These are phyloP conservation scores for Stenolophus ochropezus DNA, from an alignment of 2,888 invertebrate genomes.

Conservation along the genomic window DNA sequence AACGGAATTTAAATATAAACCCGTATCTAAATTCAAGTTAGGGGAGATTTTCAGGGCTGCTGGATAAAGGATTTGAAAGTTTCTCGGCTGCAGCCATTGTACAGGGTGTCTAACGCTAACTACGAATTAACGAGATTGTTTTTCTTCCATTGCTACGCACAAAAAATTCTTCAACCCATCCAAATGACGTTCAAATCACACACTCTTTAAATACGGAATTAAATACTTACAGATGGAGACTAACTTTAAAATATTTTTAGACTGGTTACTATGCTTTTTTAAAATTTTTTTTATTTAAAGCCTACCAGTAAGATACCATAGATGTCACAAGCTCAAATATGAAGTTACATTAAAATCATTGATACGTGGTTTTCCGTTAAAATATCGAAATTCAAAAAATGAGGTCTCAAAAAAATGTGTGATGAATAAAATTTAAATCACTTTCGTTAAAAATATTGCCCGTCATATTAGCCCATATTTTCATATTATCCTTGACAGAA, in stretches of 20 bases:
- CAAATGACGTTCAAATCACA: neutral
- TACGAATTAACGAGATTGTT: slow-evolving; percentile 32
- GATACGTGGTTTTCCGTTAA: too few species aligned
- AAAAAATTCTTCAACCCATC: neutral
- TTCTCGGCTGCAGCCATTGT: slow-evolving; percentile 12
- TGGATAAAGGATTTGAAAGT: slow-evolving; percentile 49
- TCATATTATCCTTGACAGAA: neutral
- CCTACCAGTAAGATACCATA: too few species aligned
- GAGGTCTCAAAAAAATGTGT: too few species aligned
- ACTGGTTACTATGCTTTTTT: too few species aligned
- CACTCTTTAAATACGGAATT: neutral
- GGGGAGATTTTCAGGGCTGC: slow-evolving; percentile 55
- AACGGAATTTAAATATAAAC: slow-evolving; percentile 60
- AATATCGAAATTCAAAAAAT: too few species aligned
- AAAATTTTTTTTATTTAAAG: too few species aligned
- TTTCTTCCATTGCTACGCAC: neutral
- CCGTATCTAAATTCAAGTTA: slow-evolving; percentile 60
- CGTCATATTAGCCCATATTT: neutral
- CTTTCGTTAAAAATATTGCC: neutral
- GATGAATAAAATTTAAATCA: too few species aligned
- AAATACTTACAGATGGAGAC: neutral
- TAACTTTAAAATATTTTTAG: neutral
- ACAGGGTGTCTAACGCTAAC: slow-evolving; percentile 34
- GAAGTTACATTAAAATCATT: too few species aligned
- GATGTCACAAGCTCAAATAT: too few species aligned